A percentile compares a stretch with the other conserved stretches of the same genome.
phyloP scores from a whole-genome alignment of 1,140 invertebrate genomes.

The Pteromalus puparum region DNA sequence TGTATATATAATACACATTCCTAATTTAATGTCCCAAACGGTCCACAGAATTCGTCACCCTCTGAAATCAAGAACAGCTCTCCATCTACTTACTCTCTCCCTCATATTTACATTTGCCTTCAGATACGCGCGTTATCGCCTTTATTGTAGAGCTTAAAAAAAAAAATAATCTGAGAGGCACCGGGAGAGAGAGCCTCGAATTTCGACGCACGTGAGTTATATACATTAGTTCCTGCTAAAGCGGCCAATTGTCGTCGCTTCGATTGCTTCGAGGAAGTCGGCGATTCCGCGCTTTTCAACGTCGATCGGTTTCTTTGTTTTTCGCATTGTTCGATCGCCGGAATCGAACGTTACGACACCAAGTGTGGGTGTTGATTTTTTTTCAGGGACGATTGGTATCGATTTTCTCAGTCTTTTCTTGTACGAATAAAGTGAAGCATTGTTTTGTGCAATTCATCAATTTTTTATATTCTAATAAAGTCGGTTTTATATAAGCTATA shows the following conservation, averaged over 20 bases:
- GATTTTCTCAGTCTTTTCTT: neutral
- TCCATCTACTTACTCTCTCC: neutral
- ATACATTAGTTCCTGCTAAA: conserved; percentile 30
- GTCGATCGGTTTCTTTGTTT: conserved; percentile 34
- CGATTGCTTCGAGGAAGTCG: conserved; percentile 30
- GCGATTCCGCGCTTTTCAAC: conserved; percentile 10
- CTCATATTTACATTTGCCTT: neutral
- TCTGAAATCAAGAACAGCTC: neutral
- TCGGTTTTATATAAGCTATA: too few relatives aligned
- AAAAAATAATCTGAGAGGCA: neutral
- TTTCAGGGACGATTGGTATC: neutral
- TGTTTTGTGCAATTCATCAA: too few relatives aligned
- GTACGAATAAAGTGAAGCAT: too few relatives aligned
- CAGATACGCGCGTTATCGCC: neutral
- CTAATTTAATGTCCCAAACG: neutral
- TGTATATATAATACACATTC: neutral
- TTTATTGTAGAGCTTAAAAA: neutral
- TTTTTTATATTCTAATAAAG: too few relatives aligned
- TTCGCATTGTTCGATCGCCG: conserved; percentile 41
- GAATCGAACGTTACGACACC: conserved; percentile 20
- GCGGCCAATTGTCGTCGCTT: conserved; percentile 23
- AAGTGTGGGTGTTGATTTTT: neutral
- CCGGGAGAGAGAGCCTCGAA: conserved; percentile 1
- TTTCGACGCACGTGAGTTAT: conserved; percentile 19
- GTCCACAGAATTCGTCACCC: neutral